A percentile compares a stretch with the other conserved stretches of the same genome.
These are phyloP conservation scores for Tachina lurida DNA, from an alignment of 2,888 invertebrate species.

Conservation along the genomic window DNA sequence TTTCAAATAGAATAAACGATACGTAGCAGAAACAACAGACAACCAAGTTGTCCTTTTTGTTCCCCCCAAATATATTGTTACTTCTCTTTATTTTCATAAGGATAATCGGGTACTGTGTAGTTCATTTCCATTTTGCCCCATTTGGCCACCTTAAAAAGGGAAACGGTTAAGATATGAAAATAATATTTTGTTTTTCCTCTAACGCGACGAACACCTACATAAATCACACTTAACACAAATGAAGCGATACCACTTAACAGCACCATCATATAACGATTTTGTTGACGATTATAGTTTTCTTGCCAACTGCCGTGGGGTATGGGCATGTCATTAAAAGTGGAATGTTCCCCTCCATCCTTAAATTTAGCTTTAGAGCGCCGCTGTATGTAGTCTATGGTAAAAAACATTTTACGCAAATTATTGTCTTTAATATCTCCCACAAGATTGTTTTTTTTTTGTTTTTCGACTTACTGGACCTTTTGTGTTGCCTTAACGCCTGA, in stretches of 20 bases:
- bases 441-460: not conserved
- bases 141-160: conserved; percentile 32
- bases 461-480: conserved; percentile 36
- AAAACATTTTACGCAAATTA: not conserved
- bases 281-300: conserved; percentile 41
- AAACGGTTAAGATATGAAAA: not conserved
- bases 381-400: conserved; percentile 22
- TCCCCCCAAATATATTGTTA: not conserved
- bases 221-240: conserved; percentile 20
- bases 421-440: not conserved
- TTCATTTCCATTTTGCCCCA: conserved; percentile 53
- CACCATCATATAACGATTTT: conserved; percentile 37
- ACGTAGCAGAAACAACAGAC: not conserved
- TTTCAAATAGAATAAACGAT: not conserved
- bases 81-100: conserved; percentile 46
- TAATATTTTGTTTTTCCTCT: not conserved
- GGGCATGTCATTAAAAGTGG: conserved; percentile 65
- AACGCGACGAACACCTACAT: conserved; percentile 20
- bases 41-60: not conserved
- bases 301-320: conserved; percentile 62
- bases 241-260: conserved; percentile 54
- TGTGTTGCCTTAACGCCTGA: conserved; percentile 3
- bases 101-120: conserved; percentile 61
- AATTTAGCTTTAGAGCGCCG: conserved; percentile 37
- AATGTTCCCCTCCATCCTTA: conserved; percentile 62